phyloP scores from a whole-genome alignment of 2,888 invertebrate species.

The Caenorhabditis sulstoni region DNA sequence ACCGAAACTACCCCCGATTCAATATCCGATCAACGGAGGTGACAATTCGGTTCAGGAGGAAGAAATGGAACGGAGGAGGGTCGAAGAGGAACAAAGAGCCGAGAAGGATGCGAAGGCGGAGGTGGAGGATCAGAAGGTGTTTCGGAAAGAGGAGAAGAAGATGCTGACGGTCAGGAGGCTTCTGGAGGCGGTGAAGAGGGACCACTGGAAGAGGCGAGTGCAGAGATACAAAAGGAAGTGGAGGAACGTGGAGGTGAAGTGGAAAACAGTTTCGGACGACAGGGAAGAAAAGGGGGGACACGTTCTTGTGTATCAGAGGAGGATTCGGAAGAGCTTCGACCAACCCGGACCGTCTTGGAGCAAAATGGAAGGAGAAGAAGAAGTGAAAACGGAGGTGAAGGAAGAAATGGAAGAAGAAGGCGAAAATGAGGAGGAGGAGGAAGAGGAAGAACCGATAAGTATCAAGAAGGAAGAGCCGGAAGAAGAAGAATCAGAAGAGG shows the following conservation, averaged over 20 bases:
- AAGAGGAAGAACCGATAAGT: background rate
- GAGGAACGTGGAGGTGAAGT: no score
- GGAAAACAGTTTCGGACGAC: no score
- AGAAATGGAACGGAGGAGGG: constrained; percentile 20
- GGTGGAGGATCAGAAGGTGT: constrained; percentile 2
- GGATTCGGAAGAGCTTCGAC: no score
- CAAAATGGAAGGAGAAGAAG: background rate
- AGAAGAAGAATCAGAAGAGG: background rate
- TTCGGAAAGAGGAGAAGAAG: background rate
- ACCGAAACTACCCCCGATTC: constrained; percentile 43
- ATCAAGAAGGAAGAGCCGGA: background rate
- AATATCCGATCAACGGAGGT: constrained; percentile 19
- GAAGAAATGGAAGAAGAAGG: background rate
- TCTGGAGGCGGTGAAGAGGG: no score
- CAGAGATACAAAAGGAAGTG: background rate
- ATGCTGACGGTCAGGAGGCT: no score
- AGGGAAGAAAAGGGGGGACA: no score
- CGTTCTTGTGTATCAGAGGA: no score
- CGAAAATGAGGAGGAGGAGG: background rate
- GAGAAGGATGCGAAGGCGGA: background rate
- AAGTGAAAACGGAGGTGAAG: background rate
- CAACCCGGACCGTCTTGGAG: background rate
- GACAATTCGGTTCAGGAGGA: background rate
- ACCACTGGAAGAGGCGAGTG: background rate
- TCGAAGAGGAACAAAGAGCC: constrained; percentile 17